Evolutionary conservation across 2,888 invertebrate species (phyloP).

Genomic region (Clepsis dumicolana): DNA sequence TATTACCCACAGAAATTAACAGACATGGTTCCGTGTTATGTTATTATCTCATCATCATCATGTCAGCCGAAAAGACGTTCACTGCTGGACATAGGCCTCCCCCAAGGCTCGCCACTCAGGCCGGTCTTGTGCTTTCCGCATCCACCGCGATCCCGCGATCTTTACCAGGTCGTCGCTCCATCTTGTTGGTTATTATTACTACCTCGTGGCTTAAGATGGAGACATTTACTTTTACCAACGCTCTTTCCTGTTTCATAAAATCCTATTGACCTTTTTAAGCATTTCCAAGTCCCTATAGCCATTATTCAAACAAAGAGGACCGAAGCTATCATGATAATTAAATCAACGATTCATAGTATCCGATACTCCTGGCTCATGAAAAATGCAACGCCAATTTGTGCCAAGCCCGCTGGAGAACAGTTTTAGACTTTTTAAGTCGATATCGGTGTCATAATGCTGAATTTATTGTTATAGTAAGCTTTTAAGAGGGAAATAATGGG

Average conservation of each 20-base stretch:
- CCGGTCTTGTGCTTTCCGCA: no score
- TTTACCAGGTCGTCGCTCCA: no score
- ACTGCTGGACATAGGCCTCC: no score
- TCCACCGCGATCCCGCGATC: no score
- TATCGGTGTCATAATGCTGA: slow-evolving; percentile 10
- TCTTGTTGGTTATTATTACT: no score
- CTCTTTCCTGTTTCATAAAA: neutral
- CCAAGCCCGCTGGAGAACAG: slow-evolving; percentile 51
- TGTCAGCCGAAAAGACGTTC: no score
- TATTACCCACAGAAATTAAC: no score
- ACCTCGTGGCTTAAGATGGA: neutral
- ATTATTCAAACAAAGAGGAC: slow-evolving; percentile 52
- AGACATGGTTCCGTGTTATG: no score
- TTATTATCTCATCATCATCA: no score
- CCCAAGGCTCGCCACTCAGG: no score
- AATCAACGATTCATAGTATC: slow-evolving; percentile 79
- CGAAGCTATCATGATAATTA: slow-evolving; percentile 76
- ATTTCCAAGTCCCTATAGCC: slow-evolving; percentile 14
- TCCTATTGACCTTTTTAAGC: neutral
- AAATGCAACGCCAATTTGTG: slow-evolving; percentile 82
- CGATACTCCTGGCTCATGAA: slow-evolving; percentile 76
- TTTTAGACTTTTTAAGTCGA: slow-evolving; percentile 25
- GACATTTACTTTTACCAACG: neutral
- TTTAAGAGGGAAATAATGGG: neutral
- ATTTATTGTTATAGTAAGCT: slow-evolving; percentile 17